Evolutionary conservation across 2,113 vertebrate species (phyloP).

Genomic region (Sceloporus undulatus): DNA sequence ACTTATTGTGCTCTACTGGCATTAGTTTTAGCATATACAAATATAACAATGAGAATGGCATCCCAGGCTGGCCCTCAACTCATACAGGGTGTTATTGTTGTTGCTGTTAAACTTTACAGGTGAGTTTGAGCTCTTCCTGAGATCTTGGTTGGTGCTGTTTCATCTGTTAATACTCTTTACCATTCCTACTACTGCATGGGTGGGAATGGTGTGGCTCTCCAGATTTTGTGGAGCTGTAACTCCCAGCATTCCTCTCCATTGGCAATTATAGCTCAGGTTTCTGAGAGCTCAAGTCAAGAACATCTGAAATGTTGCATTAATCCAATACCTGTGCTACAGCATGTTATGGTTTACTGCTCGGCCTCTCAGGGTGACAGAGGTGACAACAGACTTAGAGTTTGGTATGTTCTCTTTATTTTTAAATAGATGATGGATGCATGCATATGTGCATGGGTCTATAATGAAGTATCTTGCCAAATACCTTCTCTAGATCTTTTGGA

Average conservation of each 20-base stretch:
- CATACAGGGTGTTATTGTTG: too few relatives aligned
- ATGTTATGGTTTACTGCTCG: neutral
- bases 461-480: conserved; percentile 28
- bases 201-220: too few relatives aligned
- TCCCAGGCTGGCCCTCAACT: neutral
- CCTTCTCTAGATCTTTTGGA: neutral
- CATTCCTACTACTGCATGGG: neutral
- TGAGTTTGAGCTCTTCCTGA: neutral
- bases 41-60: neutral
- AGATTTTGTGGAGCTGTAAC: too few relatives aligned
- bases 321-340: too few relatives aligned
- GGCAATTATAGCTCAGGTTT: too few relatives aligned
- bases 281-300: neutral
- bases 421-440: too few relatives aligned
- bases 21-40: neutral
- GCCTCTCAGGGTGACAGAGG: neutral
- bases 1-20: neutral
- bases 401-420: neutral
- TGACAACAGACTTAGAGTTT: neutral
- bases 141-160: neutral
- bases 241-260: too few relatives aligned
- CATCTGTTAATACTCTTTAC: neutral
- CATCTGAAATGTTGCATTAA: too few relatives aligned
- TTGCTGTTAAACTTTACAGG: too few relatives aligned
- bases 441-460: conserved; percentile 23